Evolutionary conservation across 1,140 invertebrate species (phyloP).

Genomic region (Philotrypesis tridentata): DNA sequence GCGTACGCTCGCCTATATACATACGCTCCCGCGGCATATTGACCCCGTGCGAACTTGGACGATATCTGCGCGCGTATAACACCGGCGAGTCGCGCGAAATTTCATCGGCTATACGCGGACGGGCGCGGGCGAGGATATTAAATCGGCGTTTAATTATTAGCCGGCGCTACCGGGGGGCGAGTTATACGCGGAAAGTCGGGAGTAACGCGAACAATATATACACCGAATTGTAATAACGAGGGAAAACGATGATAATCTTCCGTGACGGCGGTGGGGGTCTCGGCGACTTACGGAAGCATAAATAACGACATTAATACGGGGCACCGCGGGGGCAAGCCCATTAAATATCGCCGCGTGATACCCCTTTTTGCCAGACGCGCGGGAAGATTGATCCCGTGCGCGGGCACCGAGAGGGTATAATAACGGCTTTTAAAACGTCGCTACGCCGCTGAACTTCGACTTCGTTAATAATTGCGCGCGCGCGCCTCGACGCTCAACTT

Average conservation of each 20-base stretch:
- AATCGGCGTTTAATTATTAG: too few relatives aligned
- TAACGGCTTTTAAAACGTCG: constrained; percentile 47
- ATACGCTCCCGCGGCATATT: too few relatives aligned
- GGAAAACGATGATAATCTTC: constrained; percentile 55
- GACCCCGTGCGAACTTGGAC: too few relatives aligned
- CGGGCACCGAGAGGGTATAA: too few relatives aligned
- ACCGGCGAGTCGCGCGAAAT: too few relatives aligned
- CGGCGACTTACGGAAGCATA: constrained; percentile 49
- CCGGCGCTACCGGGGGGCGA: too few relatives aligned
- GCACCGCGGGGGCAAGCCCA: constrained; percentile 53
- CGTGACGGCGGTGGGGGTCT: constrained; percentile 8
- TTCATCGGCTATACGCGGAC: too few relatives aligned
- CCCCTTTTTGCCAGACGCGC: neutral
- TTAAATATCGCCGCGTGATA: constrained; percentile 49
- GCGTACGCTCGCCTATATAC: too few relatives aligned
- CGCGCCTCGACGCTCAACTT: neutral
- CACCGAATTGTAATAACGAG: constrained; percentile 57
- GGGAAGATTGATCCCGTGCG: neutral
- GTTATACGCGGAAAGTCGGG: too few relatives aligned
- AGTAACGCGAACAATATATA: neutral
- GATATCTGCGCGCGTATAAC: too few relatives aligned
- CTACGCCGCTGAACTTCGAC: constrained; percentile 5
- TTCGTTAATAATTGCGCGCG: constrained; percentile 4
- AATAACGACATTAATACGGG: constrained; percentile 63
- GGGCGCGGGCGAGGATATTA: constrained; percentile 18